Base-by-base conservation (phyloP, 2,888 invertebrate species). In the Glaucopsyche alexis region DNA sequence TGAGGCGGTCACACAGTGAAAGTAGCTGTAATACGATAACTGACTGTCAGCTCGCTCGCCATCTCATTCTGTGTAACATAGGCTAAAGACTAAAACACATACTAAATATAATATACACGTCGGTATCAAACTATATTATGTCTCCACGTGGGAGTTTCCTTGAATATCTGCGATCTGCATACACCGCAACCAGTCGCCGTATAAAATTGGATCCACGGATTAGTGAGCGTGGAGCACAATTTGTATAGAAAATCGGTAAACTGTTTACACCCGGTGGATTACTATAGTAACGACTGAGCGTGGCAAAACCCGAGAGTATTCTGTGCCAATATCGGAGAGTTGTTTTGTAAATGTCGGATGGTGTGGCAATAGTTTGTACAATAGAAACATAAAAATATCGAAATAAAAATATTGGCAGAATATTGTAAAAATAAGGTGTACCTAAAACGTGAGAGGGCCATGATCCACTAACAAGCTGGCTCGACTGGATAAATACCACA, bases 211-310 rank as follows among this genome's bases (percentile, higher is more conserved):
- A 60, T 60, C 60, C 29, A 60, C 29, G 60, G 60, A 60, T 60
- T 60, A 60, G 60, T 60, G 60, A 60, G 29, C 60, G 60, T 60
- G 60, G 60, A 60, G 29, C 60, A 60, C 60, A 60, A 60, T 60
- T 60, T 60, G 60, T 60, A 60, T 60, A 60, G 60, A 60, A 60
- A 38, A 60, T 60, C 60, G 29, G 60, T 60, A 60, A 38, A 60
- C 60, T 60, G 60, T 60, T 60, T 60, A 60, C 60, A 60, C 60
- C 60, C 60, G 14, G 60, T 13, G 14, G 60, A 60, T 60, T 7
- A 60, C 60, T 38, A 60, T 60, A 60, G 60, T 60, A 60, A 60
- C 55, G 55, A 60, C 60, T 60, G 60, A 60, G 14, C 60, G 60
- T 13, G 29, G 60, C 60, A 60, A 60, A 60, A 38, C 60, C 60